Conservation (phyloP, 2,888 invertebrate species). For the Byasa hedistus region DNA sequence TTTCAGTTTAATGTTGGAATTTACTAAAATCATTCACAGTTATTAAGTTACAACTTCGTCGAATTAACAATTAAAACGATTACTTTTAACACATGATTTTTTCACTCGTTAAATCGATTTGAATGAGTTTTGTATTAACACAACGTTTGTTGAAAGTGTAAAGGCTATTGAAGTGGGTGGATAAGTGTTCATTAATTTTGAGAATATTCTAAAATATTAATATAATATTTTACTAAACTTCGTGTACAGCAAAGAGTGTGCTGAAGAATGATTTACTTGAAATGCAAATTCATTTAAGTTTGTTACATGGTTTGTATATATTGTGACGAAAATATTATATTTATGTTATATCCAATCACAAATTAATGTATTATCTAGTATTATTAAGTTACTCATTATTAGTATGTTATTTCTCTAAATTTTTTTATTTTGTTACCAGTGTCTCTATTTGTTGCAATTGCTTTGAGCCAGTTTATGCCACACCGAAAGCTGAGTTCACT, state of each 20-base stretch:
- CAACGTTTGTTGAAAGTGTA: not conserved
- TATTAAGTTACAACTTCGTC: not conserved
- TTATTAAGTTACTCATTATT: too few relatives aligned
- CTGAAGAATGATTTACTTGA: not conserved
- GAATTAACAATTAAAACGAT: not conserved
- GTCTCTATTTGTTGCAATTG: not conserved
- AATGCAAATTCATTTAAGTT: not conserved
- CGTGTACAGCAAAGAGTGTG: not conserved
- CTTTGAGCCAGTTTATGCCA: not conserved
- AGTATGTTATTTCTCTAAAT: not conserved
- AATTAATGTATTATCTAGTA: too few relatives aligned
- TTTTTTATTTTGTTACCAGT: not conserved
- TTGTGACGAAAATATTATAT: not conserved
- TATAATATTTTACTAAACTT: not conserved
- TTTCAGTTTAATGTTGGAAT: not conserved
- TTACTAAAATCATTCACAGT: slow-evolving; percentile 3
- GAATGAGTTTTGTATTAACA: not conserved
- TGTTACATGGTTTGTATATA: not conserved
- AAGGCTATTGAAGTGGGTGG: not conserved
- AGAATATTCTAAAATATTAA: not conserved
- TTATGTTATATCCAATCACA: too few relatives aligned
- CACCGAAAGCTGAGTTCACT: not conserved
- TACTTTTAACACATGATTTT: not conserved
- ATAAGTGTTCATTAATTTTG: not conserved
- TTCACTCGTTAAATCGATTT: not conserved